These are phyloP conservation scores for Montipora capitata DNA, from an alignment of 92 coral and sea anemone genomes.

Conservation along the genomic window DNA sequence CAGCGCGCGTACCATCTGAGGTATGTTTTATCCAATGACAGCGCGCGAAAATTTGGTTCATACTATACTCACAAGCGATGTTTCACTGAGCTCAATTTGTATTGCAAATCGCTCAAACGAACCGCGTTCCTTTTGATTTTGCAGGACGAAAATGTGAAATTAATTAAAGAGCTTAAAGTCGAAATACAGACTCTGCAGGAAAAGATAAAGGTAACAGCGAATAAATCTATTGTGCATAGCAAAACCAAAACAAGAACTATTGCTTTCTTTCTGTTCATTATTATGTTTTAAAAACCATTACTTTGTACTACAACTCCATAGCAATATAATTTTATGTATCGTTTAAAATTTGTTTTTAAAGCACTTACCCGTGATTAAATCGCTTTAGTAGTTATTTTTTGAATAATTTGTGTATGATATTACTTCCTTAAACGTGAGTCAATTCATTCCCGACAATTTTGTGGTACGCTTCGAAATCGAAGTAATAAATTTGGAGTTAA, in stretches of 20 bases:
- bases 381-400: neutral
- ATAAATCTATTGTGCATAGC: neutral
- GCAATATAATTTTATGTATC: too few species aligned
- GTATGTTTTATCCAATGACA: too few species aligned
- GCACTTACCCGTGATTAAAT: neutral
- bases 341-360: neutral
- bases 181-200: slow-evolving; percentile 84
- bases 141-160: slow-evolving; percentile 93
- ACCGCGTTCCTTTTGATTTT: neutral
- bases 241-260: neutral
- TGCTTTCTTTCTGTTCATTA: too few species aligned
- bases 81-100: neutral
- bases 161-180: slow-evolving; percentile 90
- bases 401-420: neutral
- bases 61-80: too few species aligned
- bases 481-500: neutral
- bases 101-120: neutral
- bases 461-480: neutral
- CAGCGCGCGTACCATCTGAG: too few species aligned
- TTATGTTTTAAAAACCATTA: too few species aligned
- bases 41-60: too few species aligned
- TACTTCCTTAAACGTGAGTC: neutral
- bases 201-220: slow-evolving; percentile 79
- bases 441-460: neutral
- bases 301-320: too few species aligned